Base-by-base conservation (phyloP, 53 echinoderm and acorn worm genomes). In the Henricia sp. region DNA sequence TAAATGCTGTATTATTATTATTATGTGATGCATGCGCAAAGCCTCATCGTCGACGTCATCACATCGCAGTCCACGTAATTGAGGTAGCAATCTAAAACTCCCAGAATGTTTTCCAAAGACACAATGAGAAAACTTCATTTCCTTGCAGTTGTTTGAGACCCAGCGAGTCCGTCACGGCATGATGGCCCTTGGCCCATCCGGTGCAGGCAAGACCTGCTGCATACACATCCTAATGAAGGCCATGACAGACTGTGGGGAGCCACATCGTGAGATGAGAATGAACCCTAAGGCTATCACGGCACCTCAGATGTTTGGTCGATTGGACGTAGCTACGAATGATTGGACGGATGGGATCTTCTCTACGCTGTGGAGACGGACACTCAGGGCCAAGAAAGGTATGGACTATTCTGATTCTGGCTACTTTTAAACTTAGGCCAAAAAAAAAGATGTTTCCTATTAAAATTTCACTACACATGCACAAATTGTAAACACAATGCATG, bases 311-410 rank as follows among this genome's bases (percentile, higher is more conserved):
- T 97, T 97, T 67, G 99, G 99, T 21, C 70, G 94, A n/a, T 89
- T 97, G 71, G 99, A 97, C 51, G 99, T 97, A 0, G 99, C 99
- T 34, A 97, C 99, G 62, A 97, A 97, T 51, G 99, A 97, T 65
- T 97, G 99, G 99, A 97, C 99, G 0, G 99, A 97, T 54, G 99
- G 99, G 0, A 97, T 97, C 86, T 97, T 97, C 91, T 97, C 99
- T 3, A 97, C 99, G 6, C 84, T 97, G 32, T 97, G 99, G 99
- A 85, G 99, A 48, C 88, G 94, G 30, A 97, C 99, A 1, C 88
- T 97, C 0, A 71, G 94, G 58, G 86, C 99, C 41, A 97, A 97
- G 92, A 97, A 94, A 86, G 94, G 99, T 94, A n/a, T n/a, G n/a
- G n/a, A n/a, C n/a, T n/a, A n/a, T n/a, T n/a, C n/a, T n/a, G n/a